Evolutionary conservation across 2,888 invertebrate genomes (phyloP), one percentile per base, ranked within the genome.

Genomic region (Alsophila aescularia): DNA sequence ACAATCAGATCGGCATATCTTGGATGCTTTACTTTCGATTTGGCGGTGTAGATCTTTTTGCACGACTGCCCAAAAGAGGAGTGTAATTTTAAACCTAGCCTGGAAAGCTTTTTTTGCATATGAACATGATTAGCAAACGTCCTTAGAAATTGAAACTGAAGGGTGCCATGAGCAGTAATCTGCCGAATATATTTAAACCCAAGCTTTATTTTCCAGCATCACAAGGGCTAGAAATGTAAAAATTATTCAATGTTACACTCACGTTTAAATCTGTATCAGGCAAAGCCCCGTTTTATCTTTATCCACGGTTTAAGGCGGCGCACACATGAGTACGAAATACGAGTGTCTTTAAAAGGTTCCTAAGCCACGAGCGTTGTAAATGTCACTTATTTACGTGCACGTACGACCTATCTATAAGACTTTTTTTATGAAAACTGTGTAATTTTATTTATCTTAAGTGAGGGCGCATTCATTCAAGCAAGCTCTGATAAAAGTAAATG

Each of bases 241-340:
- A 58, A 43, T 58, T 56, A 55, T 58, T 39, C 39, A 43, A 50
- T 47, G 37, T 52, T 43, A 31, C 42, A 40, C 43, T 43, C 54
- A 24, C 42, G 29, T 37, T 54, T 49, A 52, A 51, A 62, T 54
- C 51, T 49, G 52, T 21, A 43, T 51, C 43, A 43, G 35, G 41
- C 39, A 45, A 52, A 45, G 44, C 48, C 42, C 32, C 52, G 10
- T 29, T 57, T 60, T 60, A 52, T 58, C 50, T 48, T 43, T 40
- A 59, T 59, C 49, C 40, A 35, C 32, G 42, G 53, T 45, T 48
- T 56, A 52, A 48, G 45, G n/a, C n/a, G 53, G 40, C 43, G 32
- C 14, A 50, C 41, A 41, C 37, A 45, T 45, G 56, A 47, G 27
- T 27, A 29, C 36, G 24, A 48, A 40, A 32, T 43, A 49, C 48